Evolutionary conservation across 2,888 invertebrate genomes (phyloP).

Genomic region (Tetranychus truncatus): DNA sequence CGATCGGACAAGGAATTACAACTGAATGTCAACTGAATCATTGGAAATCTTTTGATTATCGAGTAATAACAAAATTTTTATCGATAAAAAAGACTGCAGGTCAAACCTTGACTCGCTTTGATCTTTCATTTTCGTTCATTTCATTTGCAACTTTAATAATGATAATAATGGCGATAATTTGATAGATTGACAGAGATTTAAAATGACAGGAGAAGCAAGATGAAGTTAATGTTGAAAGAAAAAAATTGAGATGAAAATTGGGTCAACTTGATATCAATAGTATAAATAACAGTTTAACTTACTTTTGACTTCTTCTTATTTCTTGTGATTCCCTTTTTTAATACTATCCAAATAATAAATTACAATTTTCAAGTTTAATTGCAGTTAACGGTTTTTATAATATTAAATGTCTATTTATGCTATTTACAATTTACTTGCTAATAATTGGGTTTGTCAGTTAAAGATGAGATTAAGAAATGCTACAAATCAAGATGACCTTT

Average conservation of each 20-base stretch:
- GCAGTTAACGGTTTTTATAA: no score
- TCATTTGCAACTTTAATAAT: not conserved
- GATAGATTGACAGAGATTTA: constrained; percentile 1
- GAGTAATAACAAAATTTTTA: not conserved
- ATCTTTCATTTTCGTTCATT: not conserved
- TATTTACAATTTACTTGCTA: no score
- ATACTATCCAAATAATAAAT: no score
- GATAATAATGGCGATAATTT: not conserved
- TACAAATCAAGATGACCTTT: no score
- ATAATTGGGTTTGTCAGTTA: no score
- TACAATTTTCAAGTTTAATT: no score
- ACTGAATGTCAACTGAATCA: not conserved
- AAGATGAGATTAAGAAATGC: no score
- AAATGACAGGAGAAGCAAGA: not conserved
- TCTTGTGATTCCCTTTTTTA: no score
- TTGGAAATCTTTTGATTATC: not conserved
- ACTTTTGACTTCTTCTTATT: no score
- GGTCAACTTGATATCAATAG: not conserved
- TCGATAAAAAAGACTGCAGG: not conserved
- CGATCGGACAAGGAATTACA: not conserved
- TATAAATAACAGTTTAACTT: not conserved
- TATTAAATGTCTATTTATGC: no score
- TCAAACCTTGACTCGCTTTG: not conserved
- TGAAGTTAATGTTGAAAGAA: not conserved
- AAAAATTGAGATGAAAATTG: not conserved